Evolutionary conservation across 2,113 vertebrate genomes (phyloP), one percentile per base, ranked within the genome.

Genomic region (Podarcis raffonei): DNA sequence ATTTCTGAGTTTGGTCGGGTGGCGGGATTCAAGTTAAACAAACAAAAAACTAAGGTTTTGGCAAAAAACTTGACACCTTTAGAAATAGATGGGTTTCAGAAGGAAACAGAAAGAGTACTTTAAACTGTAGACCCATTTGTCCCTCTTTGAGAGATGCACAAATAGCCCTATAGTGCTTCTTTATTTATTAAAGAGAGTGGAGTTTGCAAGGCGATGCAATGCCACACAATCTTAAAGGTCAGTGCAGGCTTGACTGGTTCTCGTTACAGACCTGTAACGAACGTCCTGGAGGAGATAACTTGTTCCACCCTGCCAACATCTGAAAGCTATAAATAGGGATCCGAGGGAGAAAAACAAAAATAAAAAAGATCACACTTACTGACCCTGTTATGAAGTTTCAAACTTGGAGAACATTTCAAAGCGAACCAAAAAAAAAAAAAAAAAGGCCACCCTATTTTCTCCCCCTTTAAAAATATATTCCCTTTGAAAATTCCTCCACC

Each of bases 151-250:
- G 85, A 86, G 74, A 84, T 69, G 84, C 0, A 92, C 59, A 69
- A 91, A 32, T 27, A 72, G 32, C 37, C 59, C 48, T 7, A 76
- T 4, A 84, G 22, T 91, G 13, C 15, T n/a, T 90, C 77, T 87
- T 91, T 71, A 83, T 83, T 90, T 94, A 92, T 57, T 90, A 57
- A 90, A 91, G 77, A 74, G 16, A 72, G 62, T 80, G 39, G 69
- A 42, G 48, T 84, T 30, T 42, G 71, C n/a, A 15, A 53, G 81
- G 86, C 8, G 57, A 86, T 16, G 39, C 22, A 86, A 66, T 81
- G 87, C 89, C 85, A 81, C 42, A 57, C 68, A 42, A 75, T 66
- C 81, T 89, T 86, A 91, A 92, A 92, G 57, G 87, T 84, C 90
- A 91, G 22, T 35, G 4, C 72, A 90, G 39, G 13, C 3, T 7